Evolutionary conservation across 2,113 vertebrate species (phyloP), one percentile per base, ranked within the genome.

Genomic region (Phalacrocorax carbo): DNA sequence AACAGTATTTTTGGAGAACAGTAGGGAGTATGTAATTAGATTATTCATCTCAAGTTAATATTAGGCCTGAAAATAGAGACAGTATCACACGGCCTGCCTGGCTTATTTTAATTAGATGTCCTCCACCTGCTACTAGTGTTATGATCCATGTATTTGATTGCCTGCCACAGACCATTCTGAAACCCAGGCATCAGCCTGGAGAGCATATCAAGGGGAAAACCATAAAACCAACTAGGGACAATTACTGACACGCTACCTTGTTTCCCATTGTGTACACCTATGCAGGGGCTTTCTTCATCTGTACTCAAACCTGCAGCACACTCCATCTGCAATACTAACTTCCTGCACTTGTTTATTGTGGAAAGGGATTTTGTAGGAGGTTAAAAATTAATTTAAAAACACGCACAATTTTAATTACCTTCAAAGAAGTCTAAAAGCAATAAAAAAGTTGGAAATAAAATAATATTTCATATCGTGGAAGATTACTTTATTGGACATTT

Each of bases 21-120:
- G 66, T 79, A 85, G 73, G 83, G 72, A 94, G 81, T 49, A 70
- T 46, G 15, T 80, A 95, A 94, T 97, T 94, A 92, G 81, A 72
- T 61, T 3, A 87, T 91, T 92, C 81, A 87, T 95, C 86, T 92
- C 36, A 15, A 72, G 49, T 86, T 95, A 91, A 87, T 85, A 91
- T 93, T 82, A 94, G 46, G 36, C 54, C 78, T 94, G 86, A 68
- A 97, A 95, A 95, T 70, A 97, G 86, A 94, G 89, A 76, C 32
- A 82, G 66, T 51, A 72, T 90, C 91, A 95, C 62, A 94, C 0
- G 11, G 55, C 32, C 46, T 61, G 54, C 89, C 69, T 61, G 44
- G 30, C 30, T 95, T 72, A 42, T 80, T 97, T 96, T 76, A 92
- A 87, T 87, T 66, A 80, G 69, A 64, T 80, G 49, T 85, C 82